Conservation (phyloP, 2,888 invertebrate species). For the Lacanobia wlatinum region DNA sequence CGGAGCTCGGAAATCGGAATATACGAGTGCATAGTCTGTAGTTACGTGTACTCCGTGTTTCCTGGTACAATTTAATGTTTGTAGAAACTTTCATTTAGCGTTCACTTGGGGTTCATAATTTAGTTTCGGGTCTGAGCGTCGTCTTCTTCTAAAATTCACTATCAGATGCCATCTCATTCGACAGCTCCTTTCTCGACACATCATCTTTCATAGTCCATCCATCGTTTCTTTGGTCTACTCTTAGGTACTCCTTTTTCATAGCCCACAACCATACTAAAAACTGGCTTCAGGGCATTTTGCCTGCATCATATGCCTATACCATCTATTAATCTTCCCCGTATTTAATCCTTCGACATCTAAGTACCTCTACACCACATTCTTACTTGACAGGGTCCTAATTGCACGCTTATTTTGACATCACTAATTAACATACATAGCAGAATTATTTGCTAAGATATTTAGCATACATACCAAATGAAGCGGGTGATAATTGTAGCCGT, state of each 20-base stretch:
- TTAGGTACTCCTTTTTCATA: background rate
- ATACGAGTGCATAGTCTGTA: background rate
- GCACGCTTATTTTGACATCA: constrained; percentile 55
- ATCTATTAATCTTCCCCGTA: constrained; percentile 1
- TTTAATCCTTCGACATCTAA: constrained; percentile 29
- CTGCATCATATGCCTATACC: background rate
- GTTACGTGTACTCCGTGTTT: constrained; percentile 35
- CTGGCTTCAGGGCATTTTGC: too few species aligned
- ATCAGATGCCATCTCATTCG: background rate
- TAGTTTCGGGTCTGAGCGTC: background rate
- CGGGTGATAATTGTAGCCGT: constrained; percentile 67
- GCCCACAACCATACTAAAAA: background rate
- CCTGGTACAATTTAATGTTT: constrained; percentile 4
- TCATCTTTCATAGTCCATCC: background rate
- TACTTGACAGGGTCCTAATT: constrained; percentile 47
- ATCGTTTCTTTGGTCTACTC: background rate
- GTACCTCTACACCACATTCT: constrained; percentile 36
- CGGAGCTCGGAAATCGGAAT: constrained; percentile 12
- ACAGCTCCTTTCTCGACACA: background rate
- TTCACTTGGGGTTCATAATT: background rate
- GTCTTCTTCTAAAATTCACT: background rate
- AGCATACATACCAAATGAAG: constrained; percentile 68
- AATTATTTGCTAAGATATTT: constrained; percentile 59
- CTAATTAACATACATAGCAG: constrained; percentile 51
- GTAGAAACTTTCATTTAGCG: background rate